Percentiles rank a stretch among this genome's conserved stretches.
Evolutionary conservation across 2,888 invertebrate genomes (phyloP).

Genomic region (Acanthococcus lagerstroemiae): DNA sequence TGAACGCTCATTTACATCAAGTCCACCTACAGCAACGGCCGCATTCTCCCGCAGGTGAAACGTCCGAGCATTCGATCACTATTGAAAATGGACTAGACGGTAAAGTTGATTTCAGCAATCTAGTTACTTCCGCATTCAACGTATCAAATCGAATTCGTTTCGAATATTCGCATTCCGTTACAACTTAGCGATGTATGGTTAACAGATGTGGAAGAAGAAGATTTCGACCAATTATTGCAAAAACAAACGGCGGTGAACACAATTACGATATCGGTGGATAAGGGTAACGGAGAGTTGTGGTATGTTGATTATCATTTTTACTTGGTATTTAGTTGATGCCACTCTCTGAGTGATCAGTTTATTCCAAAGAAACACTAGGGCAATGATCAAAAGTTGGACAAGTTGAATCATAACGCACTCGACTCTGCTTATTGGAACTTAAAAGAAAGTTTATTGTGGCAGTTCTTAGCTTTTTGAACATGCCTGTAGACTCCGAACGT

Average conservation of each 20-base stretch:
- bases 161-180: background rate
- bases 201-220: constrained; percentile 19
- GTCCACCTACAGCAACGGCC: background rate
- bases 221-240: background rate
- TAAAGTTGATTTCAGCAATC: background rate
- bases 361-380: background rate
- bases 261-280: background rate
- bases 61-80: background rate
- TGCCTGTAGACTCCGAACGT: no score
- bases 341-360: background rate
- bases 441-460: no score
- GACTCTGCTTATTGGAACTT: no score
- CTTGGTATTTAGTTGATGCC: no score
- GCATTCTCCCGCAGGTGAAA: background rate
- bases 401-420: no score
- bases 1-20: background rate
- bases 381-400: no score
- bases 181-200: background rate
- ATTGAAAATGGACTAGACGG: constrained; percentile 18
- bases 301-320: no score
- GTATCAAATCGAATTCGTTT: no score
- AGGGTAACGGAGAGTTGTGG: constrained; percentile 4
- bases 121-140: no score
- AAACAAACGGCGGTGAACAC: constrained; percentile 13
- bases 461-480: no score